Evolutionary conservation across 2,113 vertebrate genomes (phyloP), one percentile per base, ranked within the genome.

Genomic region (Pyrgilauda ruficollis): DNA sequence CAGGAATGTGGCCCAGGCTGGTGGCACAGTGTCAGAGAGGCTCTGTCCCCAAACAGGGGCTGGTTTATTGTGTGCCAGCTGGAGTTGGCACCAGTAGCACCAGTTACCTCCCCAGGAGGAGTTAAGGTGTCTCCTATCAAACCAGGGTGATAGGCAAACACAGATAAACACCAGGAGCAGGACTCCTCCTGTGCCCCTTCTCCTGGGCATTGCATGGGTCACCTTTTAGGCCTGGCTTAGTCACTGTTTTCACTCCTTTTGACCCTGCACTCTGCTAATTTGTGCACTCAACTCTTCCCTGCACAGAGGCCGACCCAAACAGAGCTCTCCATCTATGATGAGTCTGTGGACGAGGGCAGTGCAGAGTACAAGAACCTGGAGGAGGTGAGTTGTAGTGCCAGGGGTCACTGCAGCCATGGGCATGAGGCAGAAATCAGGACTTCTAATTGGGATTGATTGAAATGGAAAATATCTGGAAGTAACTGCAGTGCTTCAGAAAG

Each of bases 361-460:
- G 61, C 96, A 27, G 94, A 96, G 95, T 98, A 97, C 94, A 97
- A 96, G 96, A 98, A 98, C 95, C 61, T 98, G 80, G 98, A 98
- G 90, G 97, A 98, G 97, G 98, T 98, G 24, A 98, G 97, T 77
- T 26, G 52, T 53, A 16, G 18, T 7, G 27, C 52, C 80, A 86
- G 80, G 63, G 74, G 37, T 61, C 53, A 15, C 62, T 62, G 26
- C 43, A 56, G 55, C 50, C n/a, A 4, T 3, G 81, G 67, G 6
- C 4, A 2, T 3, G 37, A n/a, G 63, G 52, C 50, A 78, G 73
- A 67, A 87, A 61, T 27, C 50, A 80, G 17, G 39, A 58, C 13
- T 35, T 4, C 1, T 50, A 26, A 21, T 1, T 62, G 55, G 75
- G 75, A 43, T 46, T 44, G 46, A 30, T 83, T 7, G 37, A 53